Evolutionary conservation across 2,797 vertebrate species (phyloP), one percentile per base, ranked within the genome.

Genomic region (Sciaenops ocellatus): DNA sequence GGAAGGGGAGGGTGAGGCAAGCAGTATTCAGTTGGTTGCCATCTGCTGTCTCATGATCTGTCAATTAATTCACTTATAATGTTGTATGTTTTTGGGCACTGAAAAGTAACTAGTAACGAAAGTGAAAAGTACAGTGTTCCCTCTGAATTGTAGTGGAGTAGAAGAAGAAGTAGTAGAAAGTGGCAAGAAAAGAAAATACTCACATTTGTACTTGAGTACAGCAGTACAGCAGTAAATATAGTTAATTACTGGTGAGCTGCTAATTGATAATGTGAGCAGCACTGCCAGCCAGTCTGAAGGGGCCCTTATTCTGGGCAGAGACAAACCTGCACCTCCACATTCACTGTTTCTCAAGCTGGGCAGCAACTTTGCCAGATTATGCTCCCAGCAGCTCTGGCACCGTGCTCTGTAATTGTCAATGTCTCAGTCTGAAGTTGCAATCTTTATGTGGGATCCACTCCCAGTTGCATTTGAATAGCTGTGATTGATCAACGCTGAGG

Each of bases 391-490:
- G 62, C 69, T 87, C 81, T 91, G 91, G 85, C 80, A 46, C 48
- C 3, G 11, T 0, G 57, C 30, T 61, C 66, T 16, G 28, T 59
- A 78, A 78, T 68, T 85, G 69, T 87, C 80, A 82, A 52, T 48
- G 66, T 48, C 85, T 86, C 67, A 69, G 82, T 82, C 84, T 83
- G 79, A 87, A 86, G 83, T 48, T 87, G 75, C 83, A 78, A 84
- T 86, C 87, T 88, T 89, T 80, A 70, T 78, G 64, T 83, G 84
- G 86, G 84, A 89, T 80, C 60, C 47, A 28, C 83, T 90, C 87
- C 87, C 85, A 87, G 84, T 76, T 86, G 68, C 74, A 82, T 89
- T 85, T 78, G 79, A 87, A 87, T 83, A 84, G 74, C 86, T 90
- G 84, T 78, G 87, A 93, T 68, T 85, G 90, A 92, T 90, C 83